Evolutionary conservation across 1,140 invertebrate species (phyloP), one percentile per base, ranked within the genome.

Genomic region (Sitobion miscanthi): DNA sequence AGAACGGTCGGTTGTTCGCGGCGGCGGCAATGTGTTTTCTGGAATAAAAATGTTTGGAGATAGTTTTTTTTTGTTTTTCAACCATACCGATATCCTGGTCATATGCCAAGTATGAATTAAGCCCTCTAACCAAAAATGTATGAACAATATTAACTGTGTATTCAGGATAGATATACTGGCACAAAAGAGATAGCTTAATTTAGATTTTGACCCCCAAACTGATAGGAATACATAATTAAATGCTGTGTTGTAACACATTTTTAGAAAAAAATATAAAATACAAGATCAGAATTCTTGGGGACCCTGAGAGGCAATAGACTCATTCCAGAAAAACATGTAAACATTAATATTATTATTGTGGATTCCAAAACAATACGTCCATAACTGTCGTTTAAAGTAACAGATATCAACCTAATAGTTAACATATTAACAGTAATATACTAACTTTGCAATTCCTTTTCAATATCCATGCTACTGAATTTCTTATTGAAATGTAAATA

Each of bases 81-180:
- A 94, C 94, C 38, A 94, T 17, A 30, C 88, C 52, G 14, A 90
- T 62, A 30, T 90, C 52, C 23, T 90, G 52, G 38, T 90, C 88
- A 93, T 94, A 94, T 3, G 91, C 94, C 89, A 94, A 93, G 94
- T 94, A 94, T 30, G 94, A 94, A 94, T 95, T n/a, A n/a, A n/a
- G 94, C 25, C 94, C 94, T 7, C 94, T 94, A 91, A 95, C 94
- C 52, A 94, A 94, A 94, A 94, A 95, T 93, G 94, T 94, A 47
- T 94, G 94, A 91, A 94, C 95, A 91, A 95, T 87, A n/a, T 87
- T n/a, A 49, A 87, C 85, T 14, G 21, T 87, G 25, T 87, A 87
- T 49, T 49, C 85, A 87, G 88, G n/a, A 57, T n/a, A n/a, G n/a
- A n/a, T n/a, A n/a, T n/a, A n/a, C n/a, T n/a, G n/a, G n/a, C n/a